These are phyloP conservation scores for Stictocephala bisonia DNA, from an alignment of 2,888 invertebrate genomes.

Conservation along the genomic window DNA sequence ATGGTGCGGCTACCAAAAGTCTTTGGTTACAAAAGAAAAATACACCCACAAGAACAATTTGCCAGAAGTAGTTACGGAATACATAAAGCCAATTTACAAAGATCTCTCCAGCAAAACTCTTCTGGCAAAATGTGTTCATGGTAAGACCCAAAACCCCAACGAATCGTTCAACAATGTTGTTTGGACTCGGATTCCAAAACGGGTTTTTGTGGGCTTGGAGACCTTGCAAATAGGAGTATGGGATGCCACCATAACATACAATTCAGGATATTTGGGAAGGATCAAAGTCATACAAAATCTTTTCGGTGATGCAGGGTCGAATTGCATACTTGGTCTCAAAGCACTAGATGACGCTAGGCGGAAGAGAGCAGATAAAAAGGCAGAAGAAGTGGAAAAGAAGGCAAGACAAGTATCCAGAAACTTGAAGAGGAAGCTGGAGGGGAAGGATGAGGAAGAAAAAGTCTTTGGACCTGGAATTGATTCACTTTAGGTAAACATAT, in stretches of 20 bases:
- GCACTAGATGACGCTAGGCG: not conserved
- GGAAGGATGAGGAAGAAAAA: not conserved
- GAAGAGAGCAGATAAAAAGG: not conserved
- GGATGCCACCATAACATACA: not conserved
- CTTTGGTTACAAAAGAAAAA: slow-evolving; percentile 18
- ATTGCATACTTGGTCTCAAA: not conserved
- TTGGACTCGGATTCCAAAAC: slow-evolving; percentile 5
- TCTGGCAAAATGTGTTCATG: not conserved
- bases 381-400: too few relatives aligned
- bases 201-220: slow-evolving; percentile 8
- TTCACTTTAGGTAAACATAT: not conserved
- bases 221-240: not conserved
- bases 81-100: slow-evolving; percentile 1
- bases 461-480: not conserved
- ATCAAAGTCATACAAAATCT: not conserved
- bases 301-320: not conserved
- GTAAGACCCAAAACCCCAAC: not conserved
- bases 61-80: not conserved
- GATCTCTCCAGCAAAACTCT: not conserved
- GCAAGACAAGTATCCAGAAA: not conserved
- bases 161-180: too few relatives aligned
- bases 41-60: slow-evolving; percentile 4
- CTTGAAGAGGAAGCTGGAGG: not conserved
- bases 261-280: not conserved
- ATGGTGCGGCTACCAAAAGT: slow-evolving; percentile 22